These are phyloP conservation scores for Perodicticus potto DNA, from an alignment of 2,797 vertebrate genomes.

Conservation along the genomic window DNA sequence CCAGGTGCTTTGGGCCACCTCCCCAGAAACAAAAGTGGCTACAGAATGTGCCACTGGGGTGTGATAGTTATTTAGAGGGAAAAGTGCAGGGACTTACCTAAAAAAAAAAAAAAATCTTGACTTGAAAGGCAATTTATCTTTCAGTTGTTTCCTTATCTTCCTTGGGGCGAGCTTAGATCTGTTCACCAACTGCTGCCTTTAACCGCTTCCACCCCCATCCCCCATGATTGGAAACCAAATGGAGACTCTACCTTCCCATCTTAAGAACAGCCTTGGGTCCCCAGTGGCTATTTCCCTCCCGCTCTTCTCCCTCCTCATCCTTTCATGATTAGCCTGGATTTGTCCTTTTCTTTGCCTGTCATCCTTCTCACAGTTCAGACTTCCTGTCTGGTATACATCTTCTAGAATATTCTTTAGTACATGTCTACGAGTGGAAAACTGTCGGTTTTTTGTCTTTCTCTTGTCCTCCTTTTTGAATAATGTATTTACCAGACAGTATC, in stretches of 20 bases:
- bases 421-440: not conserved
- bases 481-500: not conserved
- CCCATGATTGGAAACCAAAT: not conserved
- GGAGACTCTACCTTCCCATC: not conserved
- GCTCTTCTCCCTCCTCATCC: too few species aligned
- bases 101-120: not conserved
- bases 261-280: not conserved
- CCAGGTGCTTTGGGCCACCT: not conserved
- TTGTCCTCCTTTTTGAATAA: not conserved
- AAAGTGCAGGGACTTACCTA: not conserved
- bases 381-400: not conserved
- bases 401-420: not conserved
- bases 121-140: not conserved
- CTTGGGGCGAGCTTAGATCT: not conserved
- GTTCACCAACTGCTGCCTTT: not conserved
- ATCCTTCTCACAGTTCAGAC: not conserved
- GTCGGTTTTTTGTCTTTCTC: not conserved
- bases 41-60: not conserved
- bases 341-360: not conserved
- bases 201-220: not conserved
- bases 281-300: not conserved
- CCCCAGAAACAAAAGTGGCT: not conserved
- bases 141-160: not conserved
- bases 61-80: not conserved
- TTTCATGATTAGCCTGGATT: not conserved